A percentile compares a stretch with the other conserved stretches of the same genome.
Evolutionary conservation across 2,888 invertebrate species (phyloP).

Genomic region (Liopterus haemorrhoidalis): DNA sequence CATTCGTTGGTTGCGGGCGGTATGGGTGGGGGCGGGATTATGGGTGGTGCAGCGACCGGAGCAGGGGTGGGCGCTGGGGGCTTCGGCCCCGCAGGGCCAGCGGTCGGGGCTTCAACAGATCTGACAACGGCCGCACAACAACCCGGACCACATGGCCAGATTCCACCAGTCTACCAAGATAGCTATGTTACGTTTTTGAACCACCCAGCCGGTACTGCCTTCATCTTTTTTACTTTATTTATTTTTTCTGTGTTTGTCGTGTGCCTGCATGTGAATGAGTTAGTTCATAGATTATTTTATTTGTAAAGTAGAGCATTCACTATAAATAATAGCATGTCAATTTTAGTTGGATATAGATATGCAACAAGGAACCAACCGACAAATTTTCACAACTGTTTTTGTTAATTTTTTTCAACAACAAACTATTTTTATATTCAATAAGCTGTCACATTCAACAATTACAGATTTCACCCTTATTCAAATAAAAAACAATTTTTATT

Average conservation of each 20-base stretch:
- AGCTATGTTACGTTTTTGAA: slow-evolving; percentile 63
- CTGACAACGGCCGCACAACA: slow-evolving; percentile 34
- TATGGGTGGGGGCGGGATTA: slow-evolving; percentile 22
- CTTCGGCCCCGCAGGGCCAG: slow-evolving; percentile 33
- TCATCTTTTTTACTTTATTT: slow-evolving; percentile 38
- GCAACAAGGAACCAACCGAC: too few species aligned
- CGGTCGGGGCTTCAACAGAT: slow-evolving; percentile 31
- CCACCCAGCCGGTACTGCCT: slow-evolving; percentile 52
- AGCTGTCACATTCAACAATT: too few species aligned
- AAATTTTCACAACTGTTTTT: too few species aligned
- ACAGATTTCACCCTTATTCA: too few species aligned
- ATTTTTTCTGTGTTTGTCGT: slow-evolving; percentile 22
- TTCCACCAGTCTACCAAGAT: slow-evolving; percentile 64
- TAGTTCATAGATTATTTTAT: too few species aligned
- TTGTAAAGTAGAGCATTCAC: too few species aligned
- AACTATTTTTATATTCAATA: too few species aligned
- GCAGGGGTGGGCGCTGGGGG: slow-evolving; percentile 22
- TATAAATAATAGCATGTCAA: too few species aligned
- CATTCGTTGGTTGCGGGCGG: slow-evolving; percentile 31
- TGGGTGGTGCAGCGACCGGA: slow-evolving; percentile 21
- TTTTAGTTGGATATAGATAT: too few species aligned
- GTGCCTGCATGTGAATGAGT: slow-evolving; percentile 24
- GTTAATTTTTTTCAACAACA: too few species aligned
- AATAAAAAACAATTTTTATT: too few species aligned
- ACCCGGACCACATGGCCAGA: slow-evolving; percentile 43